Evolutionary conservation across 2,888 invertebrate species (phyloP).

Genomic region (Nipponacmea schrenckii): DNA sequence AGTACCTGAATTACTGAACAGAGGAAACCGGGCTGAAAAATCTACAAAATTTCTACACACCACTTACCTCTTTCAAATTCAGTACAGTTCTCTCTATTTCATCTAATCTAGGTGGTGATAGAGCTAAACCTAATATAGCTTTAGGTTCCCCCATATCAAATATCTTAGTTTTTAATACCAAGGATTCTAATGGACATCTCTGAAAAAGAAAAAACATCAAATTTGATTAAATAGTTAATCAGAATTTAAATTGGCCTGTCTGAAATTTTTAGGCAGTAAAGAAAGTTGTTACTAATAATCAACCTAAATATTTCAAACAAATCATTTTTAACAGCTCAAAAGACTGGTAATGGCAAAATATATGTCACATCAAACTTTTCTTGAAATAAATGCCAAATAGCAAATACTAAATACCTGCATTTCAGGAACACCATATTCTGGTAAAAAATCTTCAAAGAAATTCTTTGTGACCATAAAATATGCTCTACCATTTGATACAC

Average conservation of each 20-base stretch:
- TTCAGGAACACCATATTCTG: slow-evolving; percentile 67
- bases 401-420: slow-evolving; percentile 60
- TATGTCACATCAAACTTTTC: no score
- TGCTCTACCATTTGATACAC: slow-evolving; percentile 84
- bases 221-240: not conserved
- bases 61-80: slow-evolving; percentile 77
- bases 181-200: slow-evolving; percentile 82
- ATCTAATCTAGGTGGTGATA: slow-evolving; percentile 86
- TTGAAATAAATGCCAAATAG: no score
- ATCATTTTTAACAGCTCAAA: no score
- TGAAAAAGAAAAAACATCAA: slow-evolving; percentile 51
- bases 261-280: no score
- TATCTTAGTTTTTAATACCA: slow-evolving; percentile 84
- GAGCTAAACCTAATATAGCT: slow-evolving; percentile 82
- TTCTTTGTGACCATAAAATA: slow-evolving; percentile 74
- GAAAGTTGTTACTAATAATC: no score
- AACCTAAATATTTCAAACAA: not conserved
- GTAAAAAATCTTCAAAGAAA: slow-evolving; percentile 59
- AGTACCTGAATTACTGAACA: no score
- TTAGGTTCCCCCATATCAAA: slow-evolving; percentile 84
- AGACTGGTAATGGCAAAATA: no score
- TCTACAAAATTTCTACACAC: no score
- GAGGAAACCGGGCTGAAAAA: no score
- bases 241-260: no score
- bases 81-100: slow-evolving; percentile 85